Conservation (phyloP, 1,140 invertebrate genomes). For the Anagrus nilaparvatae region DNA sequence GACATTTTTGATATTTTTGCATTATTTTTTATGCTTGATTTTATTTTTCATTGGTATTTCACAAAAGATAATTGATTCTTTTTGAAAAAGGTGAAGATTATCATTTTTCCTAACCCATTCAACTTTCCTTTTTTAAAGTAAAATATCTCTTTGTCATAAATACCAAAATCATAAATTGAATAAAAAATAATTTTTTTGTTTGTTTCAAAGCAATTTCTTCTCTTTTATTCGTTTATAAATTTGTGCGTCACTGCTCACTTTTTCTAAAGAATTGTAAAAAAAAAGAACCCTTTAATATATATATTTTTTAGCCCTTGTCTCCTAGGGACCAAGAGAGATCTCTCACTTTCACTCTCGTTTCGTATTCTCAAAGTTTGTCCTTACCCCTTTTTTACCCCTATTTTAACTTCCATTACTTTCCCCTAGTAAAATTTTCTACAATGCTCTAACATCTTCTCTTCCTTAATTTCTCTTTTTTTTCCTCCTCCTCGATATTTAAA, state of each 20-base stretch:
- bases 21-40: no score
- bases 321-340: conserved; percentile 19
- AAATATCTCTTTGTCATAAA: no score
- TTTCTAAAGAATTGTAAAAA: conserved; percentile 23
- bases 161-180: not conserved
- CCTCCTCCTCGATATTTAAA: conserved; percentile 20
- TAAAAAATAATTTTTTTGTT: not conserved
- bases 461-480: conserved; percentile 8
- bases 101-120: no score
- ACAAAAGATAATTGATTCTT: no score
- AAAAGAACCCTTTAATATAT: conserved; percentile 35
- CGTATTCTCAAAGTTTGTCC: conserved; percentile 30
- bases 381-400: conserved; percentile 8
- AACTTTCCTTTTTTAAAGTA: no score
- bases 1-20: no score
- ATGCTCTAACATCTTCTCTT: no score
- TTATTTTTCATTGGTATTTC: no score
- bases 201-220: not conserved
- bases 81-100: no score
- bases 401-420: conserved; percentile 4
- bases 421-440: no score
- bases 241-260: conserved; percentile 39
- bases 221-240: not conserved
- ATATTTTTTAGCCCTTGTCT: conserved; percentile 33
- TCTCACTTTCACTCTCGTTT: conserved; percentile 38